phyloP scores from a whole-genome alignment of 37 sponge, comb jelly and placozoan species.

The Ephydatia muelleri region DNA sequence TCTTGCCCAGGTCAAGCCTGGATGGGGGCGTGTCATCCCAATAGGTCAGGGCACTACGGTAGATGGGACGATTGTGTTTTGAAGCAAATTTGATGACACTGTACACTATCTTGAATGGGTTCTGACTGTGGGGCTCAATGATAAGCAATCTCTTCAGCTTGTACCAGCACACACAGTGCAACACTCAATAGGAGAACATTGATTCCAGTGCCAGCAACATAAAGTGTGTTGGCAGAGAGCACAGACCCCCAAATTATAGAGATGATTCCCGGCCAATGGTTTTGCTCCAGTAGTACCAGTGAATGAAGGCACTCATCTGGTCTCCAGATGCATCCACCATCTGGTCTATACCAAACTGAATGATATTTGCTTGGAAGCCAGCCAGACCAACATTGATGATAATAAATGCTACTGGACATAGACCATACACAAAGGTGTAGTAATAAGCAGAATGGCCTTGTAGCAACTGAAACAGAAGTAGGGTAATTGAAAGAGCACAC shows the following conservation, averaged over 20 bases:
- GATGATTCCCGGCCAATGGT: conserved; percentile 20
- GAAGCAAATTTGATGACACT: conserved; percentile 23
- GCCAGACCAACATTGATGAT: conserved; percentile 47
- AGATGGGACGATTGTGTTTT: conserved; percentile 11
- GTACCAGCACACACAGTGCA: not conserved
- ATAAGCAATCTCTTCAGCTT: conserved; percentile 9
- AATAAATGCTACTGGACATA: conserved; percentile 4
- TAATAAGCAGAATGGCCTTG: not conserved
- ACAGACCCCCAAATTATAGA: not conserved
- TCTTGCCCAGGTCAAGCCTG: conserved; percentile 33
- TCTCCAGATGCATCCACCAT: conserved; percentile 52
- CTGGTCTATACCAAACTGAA: conserved; percentile 67
- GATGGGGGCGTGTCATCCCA: conserved; percentile 6
- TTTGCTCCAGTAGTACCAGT: conserved; percentile 66
- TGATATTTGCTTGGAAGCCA: conserved; percentile 43
- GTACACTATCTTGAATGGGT: conserved; percentile 34
- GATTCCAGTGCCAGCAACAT: conserved; percentile 1
- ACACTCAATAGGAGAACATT: conserved; percentile 11
- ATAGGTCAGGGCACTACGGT: conserved; percentile 35
- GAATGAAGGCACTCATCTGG: conserved; percentile 43
- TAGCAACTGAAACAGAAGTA: not conserved
- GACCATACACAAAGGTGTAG: not conserved
- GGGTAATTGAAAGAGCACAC: not conserved
- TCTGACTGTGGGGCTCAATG: conserved; percentile 38
- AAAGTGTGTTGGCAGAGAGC: not conserved